Base-by-base conservation (phyloP, 1,140 invertebrate genomes). In the Aphidius gifuensis region DNA sequence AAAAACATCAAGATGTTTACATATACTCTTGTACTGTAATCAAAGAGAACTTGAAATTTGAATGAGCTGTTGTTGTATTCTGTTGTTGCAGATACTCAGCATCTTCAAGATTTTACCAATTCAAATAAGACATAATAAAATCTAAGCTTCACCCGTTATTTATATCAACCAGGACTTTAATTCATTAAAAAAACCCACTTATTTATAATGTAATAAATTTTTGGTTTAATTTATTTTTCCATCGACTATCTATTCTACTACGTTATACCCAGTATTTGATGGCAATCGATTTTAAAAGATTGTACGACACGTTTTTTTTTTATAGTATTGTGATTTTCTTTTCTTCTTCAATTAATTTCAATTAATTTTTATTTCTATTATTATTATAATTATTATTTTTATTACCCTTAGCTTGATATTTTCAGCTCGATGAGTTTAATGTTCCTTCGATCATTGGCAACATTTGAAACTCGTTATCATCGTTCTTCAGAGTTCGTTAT, bases 281-380 rank as follows among this genome's bases (percentile, higher is more conserved):
- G 51, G 39, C 57, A 49, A 51, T 60, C 61, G 61, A 61, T 65
- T 57, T 32, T 32, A 32, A 55, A 62, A 59, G 42, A 64, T 68
- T 66, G 61, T 65, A 48, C 68, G 65, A 65, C 58, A 66, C 64
- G 60, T 60, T 59, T 61, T 47, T 16, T 16, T 56, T 59, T 42
- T 56, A 16, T 47, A 32, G 23, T 32, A 32, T 32, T 32, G 23
- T 32, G 4, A 3, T 32, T 32, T 32, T 32, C 1, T 32, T 32
- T 32, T 32, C 4, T 32, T n/a, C n/a, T 32, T 32, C 45, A 64
- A 66, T 51, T 60, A 21, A 6, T n/a, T 49, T 49, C 7, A 49
- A 49, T 23, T 46, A 46, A 46, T 46, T 46, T 46, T 46, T 46
- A 9, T 46, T 46, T 46, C 9, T 4, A 9, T 46, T 6, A 46